A percentile compares a stretch with the other conserved stretches of the same genome.
These are phyloP conservation scores for Geococcyx californianus DNA, from an alignment of 2,113 vertebrate species.

Conservation along the genomic window DNA sequence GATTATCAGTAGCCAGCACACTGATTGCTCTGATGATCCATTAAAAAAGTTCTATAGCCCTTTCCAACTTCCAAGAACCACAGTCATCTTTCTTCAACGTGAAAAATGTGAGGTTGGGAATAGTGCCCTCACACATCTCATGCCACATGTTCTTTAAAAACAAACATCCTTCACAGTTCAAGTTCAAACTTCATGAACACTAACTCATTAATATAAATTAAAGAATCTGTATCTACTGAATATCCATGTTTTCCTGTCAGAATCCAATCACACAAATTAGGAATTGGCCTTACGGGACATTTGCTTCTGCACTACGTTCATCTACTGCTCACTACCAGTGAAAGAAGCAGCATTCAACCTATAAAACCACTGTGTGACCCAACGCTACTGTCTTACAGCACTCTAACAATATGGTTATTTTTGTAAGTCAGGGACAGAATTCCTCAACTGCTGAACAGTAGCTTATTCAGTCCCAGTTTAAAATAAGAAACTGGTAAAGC, in stretches of 20 bases:
- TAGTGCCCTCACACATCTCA: not conserved
- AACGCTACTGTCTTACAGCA: not conserved
- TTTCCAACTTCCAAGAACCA: not conserved
- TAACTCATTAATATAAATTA: not conserved
- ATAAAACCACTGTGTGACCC: not conserved
- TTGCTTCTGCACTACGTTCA: not conserved
- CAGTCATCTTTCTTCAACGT: not conserved
- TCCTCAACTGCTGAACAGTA: not conserved
- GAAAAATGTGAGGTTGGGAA: not conserved
- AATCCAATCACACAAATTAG: not conserved
- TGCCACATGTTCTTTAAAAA: not conserved
- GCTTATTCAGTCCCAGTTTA: not conserved
- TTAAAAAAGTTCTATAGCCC: not conserved
- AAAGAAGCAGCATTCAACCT: not conserved
- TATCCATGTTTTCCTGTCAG: not conserved
- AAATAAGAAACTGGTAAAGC: not conserved
- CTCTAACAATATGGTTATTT: slow-evolving; percentile 25
- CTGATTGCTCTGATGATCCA: not conserved
- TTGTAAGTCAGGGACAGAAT: not conserved
- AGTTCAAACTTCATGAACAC: not conserved
- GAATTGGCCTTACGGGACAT: not conserved
- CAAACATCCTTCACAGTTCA: not conserved
- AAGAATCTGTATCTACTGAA: not conserved
- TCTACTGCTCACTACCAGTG: not conserved
- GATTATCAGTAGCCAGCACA: not conserved